Evolutionary conservation across 2,888 invertebrate genomes (phyloP), one percentile per base, ranked within the genome.

Genomic region (Drosophila atroscutellata): DNA sequence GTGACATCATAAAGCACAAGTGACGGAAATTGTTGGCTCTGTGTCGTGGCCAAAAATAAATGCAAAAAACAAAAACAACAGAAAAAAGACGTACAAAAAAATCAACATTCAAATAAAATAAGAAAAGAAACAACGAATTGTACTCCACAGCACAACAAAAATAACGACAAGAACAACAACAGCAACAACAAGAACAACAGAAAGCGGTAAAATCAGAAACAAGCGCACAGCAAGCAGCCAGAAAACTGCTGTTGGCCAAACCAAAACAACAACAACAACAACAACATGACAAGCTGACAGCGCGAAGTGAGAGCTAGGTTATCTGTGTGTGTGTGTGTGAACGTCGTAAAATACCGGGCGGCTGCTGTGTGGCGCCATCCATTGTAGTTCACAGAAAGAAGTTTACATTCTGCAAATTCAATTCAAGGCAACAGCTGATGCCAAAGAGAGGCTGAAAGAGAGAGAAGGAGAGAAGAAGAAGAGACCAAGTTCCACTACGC

Each of bases 1-100:
- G 80, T 80, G 80, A 80, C 80, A 79, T 80, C 80, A 81, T 82
- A 81, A 76, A 79, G 57, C 52, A 73, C 67, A 76, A 79, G 73
- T 81, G 82, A 80, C 80, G 80, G 80, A 80, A 73, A 80, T 62
- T 80, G 75, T 77, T 80, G 59, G 62, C 58, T 47, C 52, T 66
- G 76, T 79, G 72, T 81, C 79, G 79, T 82, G 80, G 80, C 82
- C 82, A 82, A 82, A 80, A 80, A 79, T 80, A 80, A 80, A 83
- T 83, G 81, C 77, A 77, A 80, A 80, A 77, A 3, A 24, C n/a
- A 81, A 60, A 49, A 50, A 51, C 28, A 34, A 60, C 26, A 60
- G 50, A 68, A 55, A 30, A 68, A 56, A 62, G 9, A 26, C 55
- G 65, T 15, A 63, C 52, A 49, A 61, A 37, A 61, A 60, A 24